Evolutionary conservation across 2,113 vertebrate genomes (phyloP).

Genomic region (Orientallactaga bullata): DNA sequence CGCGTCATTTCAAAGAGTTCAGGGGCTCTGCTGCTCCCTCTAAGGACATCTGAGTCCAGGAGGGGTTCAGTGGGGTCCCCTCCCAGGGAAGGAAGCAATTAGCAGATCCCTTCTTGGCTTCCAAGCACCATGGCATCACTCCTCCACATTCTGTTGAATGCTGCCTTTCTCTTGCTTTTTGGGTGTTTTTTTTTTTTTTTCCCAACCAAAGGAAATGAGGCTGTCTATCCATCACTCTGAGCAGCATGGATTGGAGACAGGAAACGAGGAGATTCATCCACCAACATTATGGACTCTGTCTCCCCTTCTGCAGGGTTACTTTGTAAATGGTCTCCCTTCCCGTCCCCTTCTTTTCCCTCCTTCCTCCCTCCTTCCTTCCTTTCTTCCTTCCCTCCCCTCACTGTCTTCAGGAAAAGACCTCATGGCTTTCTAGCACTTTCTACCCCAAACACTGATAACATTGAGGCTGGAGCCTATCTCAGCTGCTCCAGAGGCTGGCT

Average conservation of each 20-base stretch:
- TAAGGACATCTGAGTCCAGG: conserved; percentile 83
- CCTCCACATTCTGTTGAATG: conserved; percentile 81
- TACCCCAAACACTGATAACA: background rate
- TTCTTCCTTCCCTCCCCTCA: background rate
- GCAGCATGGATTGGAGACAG: conserved; percentile 80
- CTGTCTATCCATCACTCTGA: conserved; percentile 84
- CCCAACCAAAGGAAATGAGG: conserved; percentile 85
- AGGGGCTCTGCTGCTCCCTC: conserved; percentile 84
- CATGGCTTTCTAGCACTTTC: background rate
- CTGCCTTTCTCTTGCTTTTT: conserved; percentile 75
- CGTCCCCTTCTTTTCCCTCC: background rate
- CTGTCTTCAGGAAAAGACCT: background rate
- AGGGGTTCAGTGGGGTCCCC: conserved; percentile 66
- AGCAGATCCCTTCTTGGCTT: conserved; percentile 84
- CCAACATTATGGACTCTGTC: background rate
- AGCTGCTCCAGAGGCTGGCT: background rate
- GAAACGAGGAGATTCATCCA: conserved; percentile 81
- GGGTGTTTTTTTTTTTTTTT: background rate
- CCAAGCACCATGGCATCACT: conserved; percentile 80
- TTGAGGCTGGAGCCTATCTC: background rate
- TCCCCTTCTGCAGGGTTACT: background rate
- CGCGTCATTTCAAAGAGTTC: conserved; percentile 86
- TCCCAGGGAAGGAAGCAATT: conserved; percentile 89
- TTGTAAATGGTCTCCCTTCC: background rate
- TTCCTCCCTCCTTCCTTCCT: background rate